Percentiles rank a stretch among this genome's conserved stretches.
Evolutionary conservation across 1,140 invertebrate species (phyloP).

Genomic region (Drosophila sturtevanti): DNA sequence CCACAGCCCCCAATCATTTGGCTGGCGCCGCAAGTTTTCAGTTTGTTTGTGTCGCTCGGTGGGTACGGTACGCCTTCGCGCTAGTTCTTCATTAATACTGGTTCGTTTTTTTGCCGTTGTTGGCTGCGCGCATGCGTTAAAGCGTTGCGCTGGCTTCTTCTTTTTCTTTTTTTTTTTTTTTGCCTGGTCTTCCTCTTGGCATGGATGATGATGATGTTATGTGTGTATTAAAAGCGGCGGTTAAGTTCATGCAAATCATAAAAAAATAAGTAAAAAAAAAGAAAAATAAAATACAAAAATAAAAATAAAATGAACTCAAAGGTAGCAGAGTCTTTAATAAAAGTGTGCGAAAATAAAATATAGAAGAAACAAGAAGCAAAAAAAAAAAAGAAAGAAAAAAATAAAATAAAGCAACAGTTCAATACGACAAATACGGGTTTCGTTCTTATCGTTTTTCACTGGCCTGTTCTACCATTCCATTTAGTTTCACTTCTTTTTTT

Average conservation of each 20-base stretch:
- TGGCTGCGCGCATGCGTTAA: slow-evolving; percentile 12
- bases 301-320: slow-evolving; percentile 28
- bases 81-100: slow-evolving; percentile 13
- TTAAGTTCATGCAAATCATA: slow-evolving; percentile 18
- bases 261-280: slow-evolving; percentile 1
- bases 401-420: slow-evolving; percentile 38
- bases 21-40: slow-evolving; percentile 31
- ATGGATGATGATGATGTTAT: slow-evolving; percentile 8
- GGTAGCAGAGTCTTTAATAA: slow-evolving; percentile 53
- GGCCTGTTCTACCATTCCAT: slow-evolving; percentile 14
- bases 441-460: slow-evolving; percentile 41
- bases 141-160: slow-evolving; percentile 32
- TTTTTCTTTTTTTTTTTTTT: slow-evolving; percentile 6
- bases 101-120: slow-evolving; percentile 3
- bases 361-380: slow-evolving; percentile 32
- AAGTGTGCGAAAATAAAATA: slow-evolving; percentile 74
- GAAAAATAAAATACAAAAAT: background rate
- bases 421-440: slow-evolving; percentile 48
- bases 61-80: slow-evolving; percentile 51
- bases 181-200: slow-evolving; percentile 1
- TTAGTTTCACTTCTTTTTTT: slow-evolving; percentile 22
- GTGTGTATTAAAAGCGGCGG: slow-evolving; percentile 16
- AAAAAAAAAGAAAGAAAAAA: slow-evolving; percentile 3
- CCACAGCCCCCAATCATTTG: background rate
- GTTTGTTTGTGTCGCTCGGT: slow-evolving; percentile 53